Percentiles rank a stretch among this genome's conserved stretches.
phyloP scores from a whole-genome alignment of 2,113 vertebrate genomes.

The Tyto alba region DNA sequence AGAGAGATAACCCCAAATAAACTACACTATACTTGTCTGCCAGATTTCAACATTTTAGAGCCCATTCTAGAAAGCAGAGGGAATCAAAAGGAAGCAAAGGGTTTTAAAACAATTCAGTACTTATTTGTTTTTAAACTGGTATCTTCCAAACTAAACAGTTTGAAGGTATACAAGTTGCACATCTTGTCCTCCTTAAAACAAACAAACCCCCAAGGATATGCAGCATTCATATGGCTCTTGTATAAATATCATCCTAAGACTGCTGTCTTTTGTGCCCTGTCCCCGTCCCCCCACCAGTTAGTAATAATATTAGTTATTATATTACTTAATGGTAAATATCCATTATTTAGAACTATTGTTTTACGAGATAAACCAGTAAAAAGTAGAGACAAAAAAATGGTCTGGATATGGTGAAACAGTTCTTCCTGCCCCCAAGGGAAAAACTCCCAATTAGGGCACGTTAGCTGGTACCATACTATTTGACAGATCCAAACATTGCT shows the following conservation, averaged over 20 bases:
- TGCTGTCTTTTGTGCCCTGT: not conserved
- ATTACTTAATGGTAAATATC: not conserved
- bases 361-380: not conserved
- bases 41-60: not conserved
- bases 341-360: not conserved
- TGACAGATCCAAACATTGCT: not conserved
- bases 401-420: not conserved
- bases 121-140: not conserved
- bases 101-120: not conserved
- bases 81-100: not conserved
- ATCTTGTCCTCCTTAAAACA: not conserved
- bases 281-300: not conserved
- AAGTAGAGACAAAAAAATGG: not conserved
- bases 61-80: not conserved
- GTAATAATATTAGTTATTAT: not conserved
- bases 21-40: not conserved
- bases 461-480: not conserved
- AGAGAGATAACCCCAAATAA: not conserved
- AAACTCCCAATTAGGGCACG: not conserved
- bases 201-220: not conserved
- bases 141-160: not conserved
- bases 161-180: not conserved
- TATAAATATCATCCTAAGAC: not conserved
- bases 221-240: not conserved
- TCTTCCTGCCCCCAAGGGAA: not conserved